Base-by-base conservation (phyloP, 2,888 invertebrate genomes). In the Polymixis lichenea region DNA sequence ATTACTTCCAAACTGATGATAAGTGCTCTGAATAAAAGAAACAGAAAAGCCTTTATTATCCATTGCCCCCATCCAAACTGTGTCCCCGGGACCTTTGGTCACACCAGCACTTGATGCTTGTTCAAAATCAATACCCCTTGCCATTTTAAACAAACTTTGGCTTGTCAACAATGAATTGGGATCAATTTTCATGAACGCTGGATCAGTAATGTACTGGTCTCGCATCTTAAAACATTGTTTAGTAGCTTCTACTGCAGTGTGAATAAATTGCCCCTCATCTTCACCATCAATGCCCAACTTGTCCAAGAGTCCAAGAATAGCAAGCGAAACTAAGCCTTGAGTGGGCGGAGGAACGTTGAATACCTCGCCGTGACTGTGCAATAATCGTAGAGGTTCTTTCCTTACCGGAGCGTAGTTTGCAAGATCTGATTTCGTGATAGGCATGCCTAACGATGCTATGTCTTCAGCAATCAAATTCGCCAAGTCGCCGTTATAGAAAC, bases 11-110 rank as follows among this genome's bases (percentile, higher is more conserved):
- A 93, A 96, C 22, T 79, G 72, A 78, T 93, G 90, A 80, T 94
- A 96, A 78, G 93, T 78, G 73, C 96, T 96, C 87, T 96, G 96
- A 83, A 96, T 96, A 82, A 94, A 96, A 60, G 96, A 96, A 61
- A 96, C 95, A 22, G 95, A 95, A 88, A 93, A 96, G 0, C 96
- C 96, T 88, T 93, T 94, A 65, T 81, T 91, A 80, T 96, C 96
- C 95, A 96, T 95, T 17, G 92, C 91, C 19, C 96, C 96, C 91
- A 96, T 91, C 96, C 96, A 96, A 74, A 96, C 87, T 22, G 96
- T 96, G 77, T 96, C 96, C 13, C 95, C 95, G 5, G 93, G 89
- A 2, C 94, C 95, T 84, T 91, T 92, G 1, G 92, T 92, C 64
- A 89, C 87, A 51, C 89, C 92, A 55, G 74, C 73, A 7, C 76